A percentile compares a stretch with the other conserved stretches of the same genome.
These are phyloP conservation scores for Burhinus oedicnemus DNA, from an alignment of 2,113 vertebrate genomes.

Conservation along the genomic window DNA sequence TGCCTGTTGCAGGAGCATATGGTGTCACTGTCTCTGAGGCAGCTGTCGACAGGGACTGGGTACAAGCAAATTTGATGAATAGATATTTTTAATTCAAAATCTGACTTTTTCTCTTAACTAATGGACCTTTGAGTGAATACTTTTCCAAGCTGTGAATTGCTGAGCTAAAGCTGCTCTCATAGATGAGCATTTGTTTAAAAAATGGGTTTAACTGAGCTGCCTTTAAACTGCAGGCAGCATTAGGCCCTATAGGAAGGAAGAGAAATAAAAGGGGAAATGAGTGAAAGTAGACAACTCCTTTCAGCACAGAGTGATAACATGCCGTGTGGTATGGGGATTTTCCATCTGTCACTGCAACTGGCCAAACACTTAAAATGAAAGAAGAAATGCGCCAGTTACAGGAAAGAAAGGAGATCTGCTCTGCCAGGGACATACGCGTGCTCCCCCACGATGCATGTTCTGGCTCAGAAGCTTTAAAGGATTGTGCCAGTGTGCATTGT, in stretches of 20 bases:
- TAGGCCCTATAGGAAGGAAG: not conserved
- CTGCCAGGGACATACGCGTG: not conserved
- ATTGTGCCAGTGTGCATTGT: not conserved
- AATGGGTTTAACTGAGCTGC: not conserved
- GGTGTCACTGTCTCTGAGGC: not conserved
- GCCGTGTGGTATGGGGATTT: not conserved
- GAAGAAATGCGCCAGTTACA: not conserved
- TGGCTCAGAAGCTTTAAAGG: not conserved
- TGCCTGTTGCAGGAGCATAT: not conserved
- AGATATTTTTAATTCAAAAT: not conserved
- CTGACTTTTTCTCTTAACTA: not conserved
- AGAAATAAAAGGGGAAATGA: not conserved
- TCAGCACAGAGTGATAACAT: not conserved
- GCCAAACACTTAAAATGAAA: not conserved
- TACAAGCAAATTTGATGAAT: not conserved
- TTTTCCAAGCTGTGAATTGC: not conserved
- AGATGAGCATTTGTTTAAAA: not conserved
- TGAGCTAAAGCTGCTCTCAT: not conserved
- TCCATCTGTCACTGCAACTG: conserved; percentile 41
- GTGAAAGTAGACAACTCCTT: not conserved
- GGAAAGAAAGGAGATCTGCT: not conserved
- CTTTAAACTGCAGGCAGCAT: not conserved
- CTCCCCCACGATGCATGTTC: not conserved
- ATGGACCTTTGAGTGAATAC: not conserved
- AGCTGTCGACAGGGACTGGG: accelerated